Base-by-base conservation (phyloP, 2,888 invertebrate species). In the Tetanocera ferruginea region DNA sequence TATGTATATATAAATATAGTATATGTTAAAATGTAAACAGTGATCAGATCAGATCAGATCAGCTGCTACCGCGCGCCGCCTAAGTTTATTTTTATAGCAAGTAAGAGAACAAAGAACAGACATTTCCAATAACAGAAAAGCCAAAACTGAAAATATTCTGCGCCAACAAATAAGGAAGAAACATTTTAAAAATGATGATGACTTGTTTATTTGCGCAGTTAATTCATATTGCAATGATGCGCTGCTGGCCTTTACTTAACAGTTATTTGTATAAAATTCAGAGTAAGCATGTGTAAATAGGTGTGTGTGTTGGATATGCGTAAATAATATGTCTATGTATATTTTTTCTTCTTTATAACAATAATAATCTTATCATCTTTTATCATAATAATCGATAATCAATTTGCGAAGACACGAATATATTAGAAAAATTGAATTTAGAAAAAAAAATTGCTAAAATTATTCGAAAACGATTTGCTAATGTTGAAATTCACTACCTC, bases 171-270 rank as follows among this genome's bases (percentile, higher is more conserved):
- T 69, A 69, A 49, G 69, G 69, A 69, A 69, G 28, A 25, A 69
- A 11, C n/a, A 19, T 70, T 66, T 66, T 19, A 52, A 52, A 70
- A 28, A 57, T 6, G 55, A 69, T 34, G 60, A 69, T 23, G 62
- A 66, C 9, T 66, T 73, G 8, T 76, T 31, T 31, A 34, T 73
- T 43, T 67, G 57, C 31, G 60, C 51, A 76, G 62, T 71, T n/a
- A 64, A 71, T 72, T 62, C 49, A 57, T 8, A 52, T 28, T 69
- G 31, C 19, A 66, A 14, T 28, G 64, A 34, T 9, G 28, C 28
- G n/a, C 64, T 64, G 0, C 4, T 3, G 25, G n/a, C n/a, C n/a
- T 19, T 57, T 23, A 25, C 28, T 28, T 60, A 25, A 60, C 25
- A 37, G 6, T 17, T 8, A 19, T 4, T 34, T 28, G 57, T 60